Percentiles rank a stretch among this genome's conserved stretches.
Conservation (phyloP, 2,888 invertebrate genomes). For the Eristalinus sepulchralis region DNA sequence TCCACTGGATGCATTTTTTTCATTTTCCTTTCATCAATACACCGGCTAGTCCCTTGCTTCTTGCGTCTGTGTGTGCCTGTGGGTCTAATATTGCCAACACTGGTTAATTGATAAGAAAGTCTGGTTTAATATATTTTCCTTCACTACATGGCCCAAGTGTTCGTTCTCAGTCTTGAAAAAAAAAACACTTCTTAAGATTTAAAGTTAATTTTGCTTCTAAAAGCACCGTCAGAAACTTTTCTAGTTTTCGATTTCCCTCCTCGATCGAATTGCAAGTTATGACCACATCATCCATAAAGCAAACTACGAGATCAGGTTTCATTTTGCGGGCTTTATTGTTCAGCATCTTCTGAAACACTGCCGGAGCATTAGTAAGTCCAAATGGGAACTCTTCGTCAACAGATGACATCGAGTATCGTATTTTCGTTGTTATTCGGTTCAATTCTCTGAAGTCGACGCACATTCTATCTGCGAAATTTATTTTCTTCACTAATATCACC, state of each 20-base stretch:
- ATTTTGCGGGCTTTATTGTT: constrained; percentile 11
- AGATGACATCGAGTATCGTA: neutral
- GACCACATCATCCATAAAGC: constrained; percentile 27
- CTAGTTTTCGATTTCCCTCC: constrained; percentile 9
- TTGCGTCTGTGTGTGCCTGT: neutral
- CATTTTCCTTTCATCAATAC: constrained; percentile 1
- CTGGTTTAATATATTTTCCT: neutral
- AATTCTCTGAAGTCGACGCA: constrained; percentile 13
- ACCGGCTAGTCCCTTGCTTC: constrained; percentile 3
- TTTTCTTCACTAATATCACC: constrained; percentile 6
- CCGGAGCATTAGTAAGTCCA: constrained; percentile 1
- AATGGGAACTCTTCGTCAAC: neutral
- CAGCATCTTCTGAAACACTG: constrained; percentile 23
- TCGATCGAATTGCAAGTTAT: constrained; percentile 9
- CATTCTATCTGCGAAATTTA: constrained; percentile 18
- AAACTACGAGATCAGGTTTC: constrained; percentile 14
- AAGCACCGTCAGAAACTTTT: constrained; percentile 14
- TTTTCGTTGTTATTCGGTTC: neutral
- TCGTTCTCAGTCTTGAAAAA: neutral
- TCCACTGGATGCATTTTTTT: neutral
- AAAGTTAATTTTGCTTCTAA: constrained; percentile 11
- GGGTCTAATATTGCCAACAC: neutral
- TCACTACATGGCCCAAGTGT: neutral
- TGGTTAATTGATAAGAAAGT: neutral
- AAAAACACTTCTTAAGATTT: constrained; percentile 21